A percentile compares a stretch with the other conserved stretches of the same genome.
Evolutionary conservation across 2,888 invertebrate species (phyloP).

Genomic region (Gastrophysa polygoni): DNA sequence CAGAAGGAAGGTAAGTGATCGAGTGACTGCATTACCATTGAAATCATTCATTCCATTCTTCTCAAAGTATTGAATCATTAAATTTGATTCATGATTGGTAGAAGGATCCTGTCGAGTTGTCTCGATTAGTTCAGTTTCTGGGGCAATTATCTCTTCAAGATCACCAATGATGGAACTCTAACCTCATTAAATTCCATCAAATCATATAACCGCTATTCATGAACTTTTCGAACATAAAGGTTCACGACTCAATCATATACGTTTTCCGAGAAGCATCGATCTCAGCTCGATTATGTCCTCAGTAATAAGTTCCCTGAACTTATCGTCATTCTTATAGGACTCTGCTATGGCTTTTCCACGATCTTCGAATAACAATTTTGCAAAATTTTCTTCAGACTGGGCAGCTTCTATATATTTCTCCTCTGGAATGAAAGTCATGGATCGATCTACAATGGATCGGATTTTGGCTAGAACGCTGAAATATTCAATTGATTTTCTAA

Average conservation of each 20-base stretch:
- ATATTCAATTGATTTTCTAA: conserved; percentile 12
- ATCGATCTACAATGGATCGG: conserved; percentile 43
- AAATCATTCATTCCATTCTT: no score
- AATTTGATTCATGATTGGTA: no score
- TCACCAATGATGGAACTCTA: no score
- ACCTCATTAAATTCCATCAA: no score
- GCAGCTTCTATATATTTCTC: conserved; percentile 31
- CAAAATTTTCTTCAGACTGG: conserved; percentile 39
- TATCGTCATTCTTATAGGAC: conserved; percentile 33
- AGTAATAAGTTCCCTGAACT: conserved; percentile 43
- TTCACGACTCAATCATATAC: background rate
- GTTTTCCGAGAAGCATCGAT: conserved; percentile 33
- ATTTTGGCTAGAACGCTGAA: conserved; percentile 36
- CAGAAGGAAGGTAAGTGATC: no score
- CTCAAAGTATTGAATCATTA: no score
- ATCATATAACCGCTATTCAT: no score
- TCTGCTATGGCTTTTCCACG: conserved; percentile 40
- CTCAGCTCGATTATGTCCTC: conserved; percentile 48
- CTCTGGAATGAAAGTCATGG: conserved; percentile 42
- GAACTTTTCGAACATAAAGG: no score
- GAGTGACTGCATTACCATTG: no score
- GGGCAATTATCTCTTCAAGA: no score
- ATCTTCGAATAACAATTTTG: conserved; percentile 44
- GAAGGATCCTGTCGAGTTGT: no score
- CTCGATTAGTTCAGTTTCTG: no score